Conservation (phyloP, 2,113 vertebrate species). For the Mesocricetus auratus region DNA sequence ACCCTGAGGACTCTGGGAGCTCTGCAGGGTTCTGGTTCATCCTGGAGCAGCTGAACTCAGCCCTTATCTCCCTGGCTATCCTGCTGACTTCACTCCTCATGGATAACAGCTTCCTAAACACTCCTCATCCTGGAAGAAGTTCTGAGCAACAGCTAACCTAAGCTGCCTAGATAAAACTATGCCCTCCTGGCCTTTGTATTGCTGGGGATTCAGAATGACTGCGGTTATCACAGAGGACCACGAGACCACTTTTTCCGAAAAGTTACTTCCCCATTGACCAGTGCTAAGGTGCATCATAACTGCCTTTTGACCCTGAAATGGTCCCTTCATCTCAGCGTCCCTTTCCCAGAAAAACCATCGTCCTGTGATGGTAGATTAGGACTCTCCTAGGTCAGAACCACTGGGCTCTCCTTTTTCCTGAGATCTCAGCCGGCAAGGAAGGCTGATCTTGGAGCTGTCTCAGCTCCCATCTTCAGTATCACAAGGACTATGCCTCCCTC, state of each 20-base stretch:
- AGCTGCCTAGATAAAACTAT: not conserved
- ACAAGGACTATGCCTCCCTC: fast-evolving
- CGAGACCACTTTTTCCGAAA: not conserved
- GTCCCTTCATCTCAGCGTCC: not conserved
- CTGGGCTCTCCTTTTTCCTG: not conserved
- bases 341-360: not conserved
- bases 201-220: not conserved
- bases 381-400: not conserved
- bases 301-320: not conserved
- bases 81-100: too few species aligned
- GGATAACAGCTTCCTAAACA: not conserved
- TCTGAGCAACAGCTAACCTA: not conserved
- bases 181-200: not conserved
- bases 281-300: not conserved
- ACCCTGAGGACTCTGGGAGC: not conserved
- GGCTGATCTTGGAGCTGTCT: fast-evolving
- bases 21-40: not conserved
- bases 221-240: not conserved
- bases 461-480: not conserved
- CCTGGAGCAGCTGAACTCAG: fast-evolving
- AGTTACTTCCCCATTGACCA: not conserved
- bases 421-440: too few species aligned
- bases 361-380: fast-evolving
- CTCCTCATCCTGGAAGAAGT: not conserved
- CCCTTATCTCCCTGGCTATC: not conserved